Base-by-base conservation (phyloP, 2,888 invertebrate genomes). In the Acanthococcus lagerstroemiae region DNA sequence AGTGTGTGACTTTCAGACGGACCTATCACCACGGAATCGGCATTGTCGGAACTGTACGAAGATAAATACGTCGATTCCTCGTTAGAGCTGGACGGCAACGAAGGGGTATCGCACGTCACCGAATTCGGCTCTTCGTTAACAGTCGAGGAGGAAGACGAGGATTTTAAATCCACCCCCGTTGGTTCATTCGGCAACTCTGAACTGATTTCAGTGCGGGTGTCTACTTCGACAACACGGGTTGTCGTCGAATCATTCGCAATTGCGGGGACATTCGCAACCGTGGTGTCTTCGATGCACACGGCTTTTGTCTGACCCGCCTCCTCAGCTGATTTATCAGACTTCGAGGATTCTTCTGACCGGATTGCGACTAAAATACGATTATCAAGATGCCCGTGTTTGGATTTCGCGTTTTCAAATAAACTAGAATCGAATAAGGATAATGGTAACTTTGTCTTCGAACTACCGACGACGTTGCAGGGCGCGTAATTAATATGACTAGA, bases 41-140 rank as follows among this genome's bases (percentile, higher is more conserved):
- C 44, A 24, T 61, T 46, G 44, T 30, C 30, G 37, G 12, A 19
- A 45, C 58, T 58, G 46, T 57, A 88, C 76, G 82, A 94, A 74
- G 87, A 88, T n/a, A 37, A 15, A 37, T 37, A 37, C 81, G 80
- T 91, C 72, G 86, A 87, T 72, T 82, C 86, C 68, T 84, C 86
- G 76, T 96, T 96, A 77, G 87, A 90, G 71, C 90, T 95, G 75
- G 95, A 95, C 68, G 90, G 92, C 78, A 93, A 94, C 70, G 95
- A 96, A 4, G 50, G 15, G 21, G 48, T 17, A 9, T n/a, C 21
- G 6, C 21, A 48, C 1, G 48, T 22, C 9, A 24, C 21, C 17
- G 48, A 48, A n/a, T n/a, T n/a, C n/a, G n/a, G n/a, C n/a, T n/a
- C n/a, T n/a, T n/a, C n/a, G n/a, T n/a, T n/a, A n/a, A n/a, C n/a